phyloP scores from a whole-genome alignment of 2,797 vertebrate species.

The Spea hammondii region DNA sequence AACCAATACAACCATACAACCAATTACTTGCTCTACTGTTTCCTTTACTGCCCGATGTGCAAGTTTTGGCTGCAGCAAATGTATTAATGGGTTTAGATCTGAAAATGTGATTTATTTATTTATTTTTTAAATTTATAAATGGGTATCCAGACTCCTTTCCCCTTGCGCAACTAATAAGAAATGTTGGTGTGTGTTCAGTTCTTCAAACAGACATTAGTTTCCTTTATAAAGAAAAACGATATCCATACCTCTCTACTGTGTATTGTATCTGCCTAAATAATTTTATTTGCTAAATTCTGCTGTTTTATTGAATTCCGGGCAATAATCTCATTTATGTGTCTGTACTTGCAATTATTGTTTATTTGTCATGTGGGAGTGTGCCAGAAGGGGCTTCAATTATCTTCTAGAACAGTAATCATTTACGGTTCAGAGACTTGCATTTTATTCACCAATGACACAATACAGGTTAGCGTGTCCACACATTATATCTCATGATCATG shows the following conservation, averaged over 20 bases:
- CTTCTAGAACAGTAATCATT: slow-evolving; percentile 31
- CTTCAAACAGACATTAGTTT: no score
- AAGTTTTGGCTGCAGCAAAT: no score
- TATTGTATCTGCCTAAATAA: background rate
- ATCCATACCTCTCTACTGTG: background rate
- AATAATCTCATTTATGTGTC: slow-evolving; percentile 34
- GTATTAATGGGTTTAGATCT: no score
- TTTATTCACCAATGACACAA: slow-evolving; percentile 10
- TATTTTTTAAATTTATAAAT: no score
- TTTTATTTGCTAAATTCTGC: slow-evolving; percentile 8
- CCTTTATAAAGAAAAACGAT: no score
- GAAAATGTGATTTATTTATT: no score
- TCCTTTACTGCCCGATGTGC: no score
- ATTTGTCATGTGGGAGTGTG: slow-evolving; percentile 41
- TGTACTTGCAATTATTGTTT: slow-evolving; percentile 43
- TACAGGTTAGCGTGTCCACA: background rate
- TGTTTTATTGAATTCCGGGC: slow-evolving; percentile 32
- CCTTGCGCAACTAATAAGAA: no score
- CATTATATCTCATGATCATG: background rate
- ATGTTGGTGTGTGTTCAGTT: no score
- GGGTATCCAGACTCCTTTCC: no score
- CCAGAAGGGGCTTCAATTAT: slow-evolving; percentile 49
- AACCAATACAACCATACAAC: no score
- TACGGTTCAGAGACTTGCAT: slow-evolving; percentile 33
- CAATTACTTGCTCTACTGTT: no score